phyloP scores from a whole-genome alignment of 2,113 vertebrate species.

The Stomatorhinus ivindoensis region DNA sequence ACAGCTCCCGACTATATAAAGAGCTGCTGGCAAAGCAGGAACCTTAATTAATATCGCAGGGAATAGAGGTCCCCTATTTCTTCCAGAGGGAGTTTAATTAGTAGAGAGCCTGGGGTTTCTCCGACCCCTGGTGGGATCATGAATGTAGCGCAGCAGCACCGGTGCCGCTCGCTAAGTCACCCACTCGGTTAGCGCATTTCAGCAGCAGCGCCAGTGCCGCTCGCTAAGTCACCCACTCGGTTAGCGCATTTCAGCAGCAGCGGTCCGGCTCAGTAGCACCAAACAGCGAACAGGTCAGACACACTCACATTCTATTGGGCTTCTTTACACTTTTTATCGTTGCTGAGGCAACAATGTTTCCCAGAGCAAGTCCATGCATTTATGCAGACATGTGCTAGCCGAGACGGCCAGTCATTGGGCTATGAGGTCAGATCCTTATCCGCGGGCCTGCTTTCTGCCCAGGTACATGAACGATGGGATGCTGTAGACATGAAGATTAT shows the following conservation, averaged over 20 bases:
- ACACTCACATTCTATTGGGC: not conserved
- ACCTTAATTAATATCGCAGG: conserved; percentile 38
- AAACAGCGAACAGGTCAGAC: conserved; percentile 1
- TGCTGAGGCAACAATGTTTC: not conserved
- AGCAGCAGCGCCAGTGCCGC: conserved; percentile 20
- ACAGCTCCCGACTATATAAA: not conserved
- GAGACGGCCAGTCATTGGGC: not conserved
- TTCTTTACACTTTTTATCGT: not conserved
- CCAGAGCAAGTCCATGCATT: not conserved
- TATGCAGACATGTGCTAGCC: not conserved
- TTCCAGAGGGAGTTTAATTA: conserved; percentile 50
- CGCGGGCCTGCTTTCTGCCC: not conserved
- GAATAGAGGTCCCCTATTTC: conserved; percentile 43
- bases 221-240: conserved; percentile 21
- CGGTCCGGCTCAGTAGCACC: conserved; percentile 10
- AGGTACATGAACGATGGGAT: not conserved
- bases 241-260: not conserved
- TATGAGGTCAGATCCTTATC: not conserved
- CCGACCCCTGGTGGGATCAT: conserved; percentile 33
- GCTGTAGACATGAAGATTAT: not conserved
- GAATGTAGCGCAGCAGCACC: conserved; percentile 26
- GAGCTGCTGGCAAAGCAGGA: conserved; percentile 25
- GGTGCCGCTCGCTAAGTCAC: conserved; percentile 25
- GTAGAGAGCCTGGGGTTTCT: conserved; percentile 31
- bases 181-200: conserved; percentile 15